Base-by-base conservation (phyloP, 1,140 invertebrate species). In the Copidosoma floridanum region DNA sequence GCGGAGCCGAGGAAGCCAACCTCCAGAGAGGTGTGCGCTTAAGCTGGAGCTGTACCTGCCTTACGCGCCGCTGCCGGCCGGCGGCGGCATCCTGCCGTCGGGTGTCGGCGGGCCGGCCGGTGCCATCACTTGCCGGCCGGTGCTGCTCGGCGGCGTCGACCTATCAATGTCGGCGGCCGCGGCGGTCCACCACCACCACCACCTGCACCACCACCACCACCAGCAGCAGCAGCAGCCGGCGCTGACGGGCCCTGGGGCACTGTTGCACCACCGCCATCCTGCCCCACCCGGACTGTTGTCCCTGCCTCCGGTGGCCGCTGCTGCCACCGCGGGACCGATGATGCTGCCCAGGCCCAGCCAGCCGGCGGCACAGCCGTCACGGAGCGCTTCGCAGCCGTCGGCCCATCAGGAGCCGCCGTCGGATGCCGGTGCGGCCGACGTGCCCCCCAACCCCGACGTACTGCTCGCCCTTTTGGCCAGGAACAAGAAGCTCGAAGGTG, bases 401-500 rank as follows among this genome's bases (percentile, higher is more conserved):
- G 65, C 64, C 27, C 68, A 74, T 65, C 68, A 77, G 70, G 73
- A 67, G 72, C 67, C 41, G 67, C 65, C 67, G 79, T 32, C 41
- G 76, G 10, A 38, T 2, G 12, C 6, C 29, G 37, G 11, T n/a
- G n/a, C 16, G 7, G 68, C 75, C 26, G 81, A 83, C 62, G 78
- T 74, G 20, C 75, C 82, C 57, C 86, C 88, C 37, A 89, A 88
- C 75, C 86, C 91, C n/a, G 91, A 94, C 71, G 88, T 93, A 46
- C 82, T 94, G 24, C 81, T 92, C 3, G 91, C 91, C 1, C 82
- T 94, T 21, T 82, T 94, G 38, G 89, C 91, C 16, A 86, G 91
- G 71, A 94, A 94, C 79, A 92, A 93, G 77, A 88, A 88, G 62
- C 82, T 94, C 10, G 91, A 94, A 92, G 92, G 92, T 94, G 82